A percentile compares a stretch with the other conserved stretches of the same genome.
phyloP scores from a whole-genome alignment of 1,140 invertebrate genomes.

The Diabrotica undecimpunctata region DNA sequence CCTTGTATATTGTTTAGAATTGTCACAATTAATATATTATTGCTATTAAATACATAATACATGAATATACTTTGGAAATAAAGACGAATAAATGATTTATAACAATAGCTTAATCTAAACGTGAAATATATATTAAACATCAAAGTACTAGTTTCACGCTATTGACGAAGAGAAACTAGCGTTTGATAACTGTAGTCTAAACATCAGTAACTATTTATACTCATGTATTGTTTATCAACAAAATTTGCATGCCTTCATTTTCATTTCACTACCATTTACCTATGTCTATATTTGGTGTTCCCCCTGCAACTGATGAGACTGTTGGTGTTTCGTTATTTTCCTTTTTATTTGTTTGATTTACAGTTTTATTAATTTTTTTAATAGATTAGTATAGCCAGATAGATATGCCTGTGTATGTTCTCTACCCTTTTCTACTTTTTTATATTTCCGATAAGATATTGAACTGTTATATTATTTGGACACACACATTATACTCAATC shows the following conservation, averaged over 20 bases:
- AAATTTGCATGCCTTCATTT: neutral
- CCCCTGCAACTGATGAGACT: conserved; percentile 35
- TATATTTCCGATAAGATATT: neutral
- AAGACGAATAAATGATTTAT: too few species aligned
- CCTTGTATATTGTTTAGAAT: too few species aligned
- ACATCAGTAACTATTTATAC: neutral
- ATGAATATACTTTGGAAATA: too few species aligned
- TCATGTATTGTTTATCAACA: neutral
- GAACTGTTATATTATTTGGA: too few species aligned
- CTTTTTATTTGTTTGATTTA: conserved; percentile 21
- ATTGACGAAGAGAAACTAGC: too few species aligned
- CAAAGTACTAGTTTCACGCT: too few species aligned
- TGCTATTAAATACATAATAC: too few species aligned
- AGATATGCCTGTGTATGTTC: conserved; percentile 32
- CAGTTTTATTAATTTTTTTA: conserved; percentile 21
- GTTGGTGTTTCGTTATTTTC: conserved; percentile 47
- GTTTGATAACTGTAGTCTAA: neutral
- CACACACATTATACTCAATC: too few species aligned
- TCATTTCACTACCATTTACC: neutral
- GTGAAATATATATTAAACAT: too few species aligned
- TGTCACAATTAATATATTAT: too few species aligned
- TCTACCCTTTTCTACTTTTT: conserved; percentile 6
- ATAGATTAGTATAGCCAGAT: conserved; percentile 31
- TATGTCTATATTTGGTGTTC: neutral
- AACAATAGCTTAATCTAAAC: too few species aligned